Evolutionary conservation across 2,797 vertebrate species (phyloP), one percentile per base, ranked within the genome.

Genomic region (Bovichtus diacanthus): DNA sequence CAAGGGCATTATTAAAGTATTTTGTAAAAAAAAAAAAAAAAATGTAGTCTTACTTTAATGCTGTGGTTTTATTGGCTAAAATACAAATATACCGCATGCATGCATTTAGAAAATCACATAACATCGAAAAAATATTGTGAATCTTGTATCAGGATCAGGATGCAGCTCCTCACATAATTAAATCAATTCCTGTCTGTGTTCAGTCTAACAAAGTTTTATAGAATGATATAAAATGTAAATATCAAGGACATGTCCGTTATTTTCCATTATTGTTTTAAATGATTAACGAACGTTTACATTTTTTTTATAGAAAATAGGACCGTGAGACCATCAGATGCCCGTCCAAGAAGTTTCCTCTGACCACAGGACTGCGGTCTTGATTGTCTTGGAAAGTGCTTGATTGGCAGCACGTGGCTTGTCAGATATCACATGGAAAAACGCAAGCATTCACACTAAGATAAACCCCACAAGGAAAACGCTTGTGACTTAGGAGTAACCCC

Each of bases 401-500:
- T 0, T 41, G 44, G 49, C 59, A 72, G 15, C 41, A 74, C 1
- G 19, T 78, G 78, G 76, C 58, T 87, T 84, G 85, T 65, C 47
- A 82, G 78, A 86, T 86, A 68, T 85, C 56, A 81, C 36, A 23
- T 29, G 55, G 72, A 49, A 21, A 38, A 25, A 46, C 36, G 58
- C 2, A 25, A 23, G 12, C 12, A 61, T 18, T 6, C 46, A n/a
- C 9, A n/a, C 19, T 29, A 8, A 34, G 31, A 34, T 34, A 9
- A 9, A 34, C 31, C 31, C 31, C 25, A 29, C 13, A 74, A 51
- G 73, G n/a, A 55, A 81, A 72, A 71, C 43, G 41, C 50, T 53
- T 70, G 39, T 70, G 46, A 71, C 9, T 78, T 72, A 27, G 56
- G 73, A 71, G 69, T 36, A 73, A 76, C 83, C 80, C 84, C 64